Conservation (phyloP, 37 sponge, comb jelly and placozoan species). For the Eunapius fragilis region DNA sequence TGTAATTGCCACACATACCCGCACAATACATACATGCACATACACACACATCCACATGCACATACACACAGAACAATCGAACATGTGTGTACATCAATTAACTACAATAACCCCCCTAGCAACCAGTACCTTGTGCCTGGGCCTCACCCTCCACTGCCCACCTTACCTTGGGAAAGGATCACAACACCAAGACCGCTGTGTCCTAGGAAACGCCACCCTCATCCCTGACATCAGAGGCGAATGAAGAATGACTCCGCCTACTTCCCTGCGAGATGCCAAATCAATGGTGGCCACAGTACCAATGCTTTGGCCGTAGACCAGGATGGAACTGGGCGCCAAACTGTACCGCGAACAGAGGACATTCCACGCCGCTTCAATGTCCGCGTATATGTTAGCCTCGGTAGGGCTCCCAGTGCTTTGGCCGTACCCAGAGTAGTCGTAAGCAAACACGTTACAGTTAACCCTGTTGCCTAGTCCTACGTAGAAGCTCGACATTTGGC, state of each 20-base stretch:
- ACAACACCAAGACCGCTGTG: conserved; percentile 91
- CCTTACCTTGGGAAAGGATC: conserved; percentile 94
- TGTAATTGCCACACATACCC: too few species aligned
- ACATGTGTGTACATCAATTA: too few species aligned
- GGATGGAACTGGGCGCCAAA: conserved; percentile 75
- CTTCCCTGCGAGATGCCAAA: conserved; percentile 83
- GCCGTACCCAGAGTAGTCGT: conserved; percentile 99
- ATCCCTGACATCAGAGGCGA: conserved; percentile 96
- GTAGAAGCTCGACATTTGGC: conserved; percentile 99
- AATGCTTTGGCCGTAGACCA: conserved; percentile 97
- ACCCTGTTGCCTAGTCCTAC: conserved; percentile 91
- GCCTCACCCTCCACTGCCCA: conserved; percentile 1
- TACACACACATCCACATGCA: background rate
- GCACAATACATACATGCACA: background rate
- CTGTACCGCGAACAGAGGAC: conserved; percentile 72
- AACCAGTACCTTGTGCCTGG: background rate
- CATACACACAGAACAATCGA: background rate
- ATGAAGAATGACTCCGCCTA: conserved; percentile 92
- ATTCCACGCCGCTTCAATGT: conserved; percentile 94
- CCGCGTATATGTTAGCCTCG: conserved; percentile 94
- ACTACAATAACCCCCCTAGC: background rate
- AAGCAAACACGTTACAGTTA: conserved; percentile 95
- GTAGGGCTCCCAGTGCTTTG: conserved; percentile 87
- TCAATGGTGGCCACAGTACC: conserved; percentile 93
- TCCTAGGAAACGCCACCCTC: conserved; percentile 96